Evolutionary conservation across 2,797 vertebrate genomes (phyloP).

Genomic region (Lophotriccus pileatus): DNA sequence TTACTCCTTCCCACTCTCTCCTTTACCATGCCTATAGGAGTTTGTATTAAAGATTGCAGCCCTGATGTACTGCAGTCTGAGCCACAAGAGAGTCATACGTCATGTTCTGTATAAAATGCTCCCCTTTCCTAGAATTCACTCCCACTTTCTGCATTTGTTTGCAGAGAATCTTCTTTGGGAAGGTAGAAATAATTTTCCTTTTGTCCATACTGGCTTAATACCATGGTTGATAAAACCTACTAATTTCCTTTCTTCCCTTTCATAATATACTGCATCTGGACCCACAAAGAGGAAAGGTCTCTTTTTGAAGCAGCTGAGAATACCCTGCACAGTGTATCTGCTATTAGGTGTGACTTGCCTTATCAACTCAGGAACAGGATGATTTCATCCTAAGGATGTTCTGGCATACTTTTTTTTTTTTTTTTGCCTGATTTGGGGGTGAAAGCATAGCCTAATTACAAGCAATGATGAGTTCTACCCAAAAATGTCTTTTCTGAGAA

Average conservation of each 20-base stretch:
- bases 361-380: not conserved
- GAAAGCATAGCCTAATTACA: not conserved
- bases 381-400: not conserved
- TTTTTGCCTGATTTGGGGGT: not conserved
- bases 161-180: not conserved
- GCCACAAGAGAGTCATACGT: not conserved
- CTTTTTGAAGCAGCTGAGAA: not conserved
- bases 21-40: not conserved
- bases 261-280: not conserved
- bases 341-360: not conserved
- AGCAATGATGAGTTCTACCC: not conserved
- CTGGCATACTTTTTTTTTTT: not conserved
- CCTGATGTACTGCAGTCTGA: not conserved
- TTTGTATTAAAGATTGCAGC: not conserved
- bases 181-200: not conserved
- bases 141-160: not conserved
- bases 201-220: not conserved
- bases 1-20: not conserved
- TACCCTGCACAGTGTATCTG: not conserved
- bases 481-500: not conserved
- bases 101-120: not conserved
- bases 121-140: not conserved
- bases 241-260: not conserved
- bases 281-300: not conserved
- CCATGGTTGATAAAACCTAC: not conserved